Percentiles rank a stretch among this genome's conserved stretches.
Evolutionary conservation across 2,797 vertebrate species (phyloP).

Genomic region (Vireo griseus): DNA sequence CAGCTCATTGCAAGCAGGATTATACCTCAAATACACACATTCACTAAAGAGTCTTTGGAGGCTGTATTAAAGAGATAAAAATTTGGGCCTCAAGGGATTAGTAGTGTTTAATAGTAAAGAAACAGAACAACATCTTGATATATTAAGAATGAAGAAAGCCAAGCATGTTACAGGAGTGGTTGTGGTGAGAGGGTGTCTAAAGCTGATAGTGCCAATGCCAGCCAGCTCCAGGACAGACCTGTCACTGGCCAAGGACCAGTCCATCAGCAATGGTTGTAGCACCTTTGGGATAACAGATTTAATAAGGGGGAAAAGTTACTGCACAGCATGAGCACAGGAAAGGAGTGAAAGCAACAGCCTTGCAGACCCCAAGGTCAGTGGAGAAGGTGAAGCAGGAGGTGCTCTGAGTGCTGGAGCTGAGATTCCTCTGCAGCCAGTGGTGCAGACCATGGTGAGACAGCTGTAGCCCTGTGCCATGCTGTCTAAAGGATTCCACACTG

Average conservation of each 20-base stretch:
- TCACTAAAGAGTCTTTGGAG: conserved; percentile 65
- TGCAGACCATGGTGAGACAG: background rate
- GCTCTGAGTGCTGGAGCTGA: fast-evolving
- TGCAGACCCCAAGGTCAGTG: background rate
- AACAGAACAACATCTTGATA: background rate
- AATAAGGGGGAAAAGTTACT: background rate
- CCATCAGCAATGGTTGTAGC: fast-evolving
- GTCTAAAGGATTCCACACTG: background rate
- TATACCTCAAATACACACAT: conserved; percentile 53
- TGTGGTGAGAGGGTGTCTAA: background rate
- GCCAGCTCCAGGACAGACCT: fast-evolving
- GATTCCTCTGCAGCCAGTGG: background rate
- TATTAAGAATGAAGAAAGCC: conserved; percentile 34
- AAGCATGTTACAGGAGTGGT: background rate
- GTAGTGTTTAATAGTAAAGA: conserved; percentile 34
- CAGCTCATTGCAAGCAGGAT: conserved; percentile 57
- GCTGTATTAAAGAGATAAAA: conserved; percentile 43
- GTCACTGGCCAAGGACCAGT: fast-evolving
- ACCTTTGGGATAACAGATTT: background rate
- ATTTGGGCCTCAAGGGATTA: background rate
- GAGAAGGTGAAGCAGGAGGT: background rate
- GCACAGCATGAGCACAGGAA: fast-evolving
- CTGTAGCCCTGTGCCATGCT: too few relatives aligned
- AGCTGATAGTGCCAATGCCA: background rate
- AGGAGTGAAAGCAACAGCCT: background rate